Percentiles rank a stretch among this genome's conserved stretches.
phyloP scores from a whole-genome alignment of 2,888 invertebrate species.

The Acholoe squamosa region DNA sequence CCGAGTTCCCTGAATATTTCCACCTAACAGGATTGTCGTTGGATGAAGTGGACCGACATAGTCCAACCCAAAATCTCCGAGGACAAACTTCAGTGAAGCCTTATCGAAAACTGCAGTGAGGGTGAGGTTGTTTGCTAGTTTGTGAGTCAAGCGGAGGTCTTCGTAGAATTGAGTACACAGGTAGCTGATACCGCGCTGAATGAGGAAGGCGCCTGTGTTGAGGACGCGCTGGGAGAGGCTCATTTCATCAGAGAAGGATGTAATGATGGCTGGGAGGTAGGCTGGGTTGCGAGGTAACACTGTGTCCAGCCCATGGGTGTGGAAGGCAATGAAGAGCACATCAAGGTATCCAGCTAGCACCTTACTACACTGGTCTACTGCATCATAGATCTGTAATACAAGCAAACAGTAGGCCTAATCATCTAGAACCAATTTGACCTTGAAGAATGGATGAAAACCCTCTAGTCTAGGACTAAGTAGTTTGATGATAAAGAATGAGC shows the following conservation, averaged over 20 bases:
- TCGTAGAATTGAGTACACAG: constrained; percentile 62
- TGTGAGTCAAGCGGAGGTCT: constrained; percentile 54
- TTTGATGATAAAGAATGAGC: too few species aligned
- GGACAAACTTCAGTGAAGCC: constrained; percentile 65
- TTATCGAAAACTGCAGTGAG: constrained; percentile 60
- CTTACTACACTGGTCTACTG: constrained; percentile 66
- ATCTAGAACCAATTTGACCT: too few species aligned
- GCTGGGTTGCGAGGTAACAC: constrained; percentile 65
- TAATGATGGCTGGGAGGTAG: constrained; percentile 65
- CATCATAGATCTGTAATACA: constrained; percentile 67
- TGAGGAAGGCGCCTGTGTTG: constrained; percentile 66
- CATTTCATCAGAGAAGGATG: constrained; percentile 67
- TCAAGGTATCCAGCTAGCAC: constrained; percentile 67
- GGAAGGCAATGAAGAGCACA: constrained; percentile 66
- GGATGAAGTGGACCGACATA: constrained; percentile 67
- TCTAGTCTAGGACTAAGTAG: too few species aligned
- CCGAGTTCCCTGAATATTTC: constrained; percentile 58
- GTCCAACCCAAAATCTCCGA: constrained; percentile 66
- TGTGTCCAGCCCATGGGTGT: constrained; percentile 64
- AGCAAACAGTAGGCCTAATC: too few species aligned
- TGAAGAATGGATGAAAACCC: too few species aligned
- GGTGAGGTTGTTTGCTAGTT: constrained; percentile 59
- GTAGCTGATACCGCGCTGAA: constrained; percentile 62
- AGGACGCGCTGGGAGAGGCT: constrained; percentile 61
- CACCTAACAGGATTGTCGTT: constrained; percentile 62